These are phyloP conservation scores for Eolophus roseicapilla DNA, from an alignment of 2,113 vertebrate species.

Conservation along the genomic window DNA sequence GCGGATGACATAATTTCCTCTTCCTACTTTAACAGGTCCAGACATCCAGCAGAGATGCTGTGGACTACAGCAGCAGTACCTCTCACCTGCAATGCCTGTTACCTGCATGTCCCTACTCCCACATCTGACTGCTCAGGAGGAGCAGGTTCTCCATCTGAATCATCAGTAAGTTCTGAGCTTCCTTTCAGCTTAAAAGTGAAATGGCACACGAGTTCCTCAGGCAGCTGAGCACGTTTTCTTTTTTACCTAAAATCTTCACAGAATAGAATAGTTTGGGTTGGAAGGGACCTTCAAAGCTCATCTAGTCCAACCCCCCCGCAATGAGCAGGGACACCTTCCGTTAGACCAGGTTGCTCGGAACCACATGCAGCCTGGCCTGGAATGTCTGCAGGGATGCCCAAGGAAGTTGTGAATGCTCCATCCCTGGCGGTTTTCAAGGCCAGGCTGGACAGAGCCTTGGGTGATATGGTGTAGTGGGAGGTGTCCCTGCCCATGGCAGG, in stretches of 20 bases:
- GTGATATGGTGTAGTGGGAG: no score
- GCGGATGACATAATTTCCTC: neutral
- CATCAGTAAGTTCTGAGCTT: neutral
- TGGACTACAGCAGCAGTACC: neutral
- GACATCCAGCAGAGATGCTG: neutral
- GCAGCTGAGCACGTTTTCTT: neutral
- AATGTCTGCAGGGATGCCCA: neutral
- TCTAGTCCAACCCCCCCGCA: neutral
- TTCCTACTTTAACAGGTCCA: neutral
- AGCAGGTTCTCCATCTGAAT: neutral
- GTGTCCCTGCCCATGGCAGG: no score
- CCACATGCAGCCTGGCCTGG: neutral
- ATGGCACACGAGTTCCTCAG: neutral
- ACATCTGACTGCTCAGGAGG: neutral
- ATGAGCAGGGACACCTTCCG: neutral
- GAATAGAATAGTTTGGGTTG: neutral
- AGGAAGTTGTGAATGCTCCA: no score
- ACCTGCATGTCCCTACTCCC: neutral
- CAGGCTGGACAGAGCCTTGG: no score
- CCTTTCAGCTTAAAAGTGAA: neutral
- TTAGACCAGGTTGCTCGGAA: neutral
- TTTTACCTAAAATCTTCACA: neutral
- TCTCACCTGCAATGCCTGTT: accelerated
- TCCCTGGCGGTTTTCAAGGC: no score
- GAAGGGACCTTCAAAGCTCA: neutral